Evolutionary conservation across 1,140 invertebrate species (phyloP).

Genomic region (Nasonia longicornis): DNA sequence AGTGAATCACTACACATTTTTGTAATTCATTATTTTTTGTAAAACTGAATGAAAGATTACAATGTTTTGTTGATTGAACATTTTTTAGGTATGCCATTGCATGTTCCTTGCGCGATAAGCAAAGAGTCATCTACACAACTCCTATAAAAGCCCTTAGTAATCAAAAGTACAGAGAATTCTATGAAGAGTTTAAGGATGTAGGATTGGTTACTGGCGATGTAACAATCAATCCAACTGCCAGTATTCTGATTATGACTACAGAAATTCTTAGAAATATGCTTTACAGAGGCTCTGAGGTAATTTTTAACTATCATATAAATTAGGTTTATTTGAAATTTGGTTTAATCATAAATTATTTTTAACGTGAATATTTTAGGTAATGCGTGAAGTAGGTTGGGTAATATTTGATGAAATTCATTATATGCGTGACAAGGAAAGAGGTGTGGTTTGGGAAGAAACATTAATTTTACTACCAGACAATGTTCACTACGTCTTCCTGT

Average conservation of each 20-base stretch:
- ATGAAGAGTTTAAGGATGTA: conserved; percentile 98
- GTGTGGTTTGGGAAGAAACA: conserved; percentile 99
- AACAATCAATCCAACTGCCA: conserved; percentile 97
- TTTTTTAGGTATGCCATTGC: conserved; percentile 78
- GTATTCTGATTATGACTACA: conserved; percentile 99
- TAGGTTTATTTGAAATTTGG: neutral
- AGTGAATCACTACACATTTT: conserved; percentile 66
- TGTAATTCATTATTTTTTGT: neutral
- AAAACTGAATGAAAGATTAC: neutral
- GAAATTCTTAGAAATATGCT: conserved; percentile 99
- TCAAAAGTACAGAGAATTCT: conserved; percentile 99
- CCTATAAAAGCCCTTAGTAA: conserved; percentile 99
- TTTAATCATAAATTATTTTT: neutral
- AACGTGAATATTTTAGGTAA: conserved; percentile 70
- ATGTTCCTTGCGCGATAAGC: conserved; percentile 77
- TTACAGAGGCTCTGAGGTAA: conserved; percentile 94
- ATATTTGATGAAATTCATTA: conserved; percentile 99
- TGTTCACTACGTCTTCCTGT: conserved; percentile 98
- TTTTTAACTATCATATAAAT: neutral
- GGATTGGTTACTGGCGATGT: conserved; percentile 99
- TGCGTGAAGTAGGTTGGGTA: conserved; percentile 99
- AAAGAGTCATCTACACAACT: conserved; percentile 98
- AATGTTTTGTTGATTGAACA: conserved; percentile 9
- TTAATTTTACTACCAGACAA: conserved; percentile 97
- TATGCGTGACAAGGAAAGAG: conserved; percentile 99